phyloP scores from a whole-genome alignment of 1,140 invertebrate species.

The Papilio glaucus region DNA sequence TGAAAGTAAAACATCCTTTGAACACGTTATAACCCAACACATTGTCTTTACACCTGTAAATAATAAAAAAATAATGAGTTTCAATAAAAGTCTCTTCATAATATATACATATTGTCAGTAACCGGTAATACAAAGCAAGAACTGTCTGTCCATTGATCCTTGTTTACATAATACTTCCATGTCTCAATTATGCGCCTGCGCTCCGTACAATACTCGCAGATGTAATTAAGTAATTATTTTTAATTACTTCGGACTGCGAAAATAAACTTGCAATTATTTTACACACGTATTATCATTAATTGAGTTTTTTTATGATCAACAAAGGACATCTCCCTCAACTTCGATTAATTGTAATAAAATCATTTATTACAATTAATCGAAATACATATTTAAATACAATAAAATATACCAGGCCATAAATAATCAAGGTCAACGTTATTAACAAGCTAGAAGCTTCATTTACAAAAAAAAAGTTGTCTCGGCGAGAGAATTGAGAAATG shows the following conservation, averaged over 20 bases:
- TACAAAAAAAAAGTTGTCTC: too few relatives aligned
- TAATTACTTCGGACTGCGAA: constrained; percentile 17
- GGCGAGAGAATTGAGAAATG: too few relatives aligned
- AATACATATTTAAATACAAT: too few relatives aligned
- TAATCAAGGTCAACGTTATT: too few relatives aligned
- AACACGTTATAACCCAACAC: too few relatives aligned
- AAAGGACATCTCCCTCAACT: not conserved
- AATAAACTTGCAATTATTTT: constrained; percentile 10
- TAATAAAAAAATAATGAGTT: not conserved
- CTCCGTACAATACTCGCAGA: not conserved
- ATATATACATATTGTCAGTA: not conserved
- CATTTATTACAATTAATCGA: too few relatives aligned
- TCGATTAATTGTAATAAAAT: constrained; percentile 8
- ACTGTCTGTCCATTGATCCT: not conserved
- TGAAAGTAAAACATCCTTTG: too few relatives aligned
- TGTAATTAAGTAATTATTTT: constrained; percentile 22
- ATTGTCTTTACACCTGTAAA: not conserved
- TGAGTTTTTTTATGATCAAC: not conserved
- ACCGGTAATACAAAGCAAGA: constrained; percentile 12
- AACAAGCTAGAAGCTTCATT: too few relatives aligned
- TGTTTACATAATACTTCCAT: not conserved
- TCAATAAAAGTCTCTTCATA: not conserved
- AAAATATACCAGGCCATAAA: too few relatives aligned
- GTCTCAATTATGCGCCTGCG: not conserved
- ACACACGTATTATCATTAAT: not conserved